Percentiles rank a stretch among this genome's conserved stretches.
Conservation (phyloP, 1,140 invertebrate genomes). For the Mactra quadrangularis region DNA sequence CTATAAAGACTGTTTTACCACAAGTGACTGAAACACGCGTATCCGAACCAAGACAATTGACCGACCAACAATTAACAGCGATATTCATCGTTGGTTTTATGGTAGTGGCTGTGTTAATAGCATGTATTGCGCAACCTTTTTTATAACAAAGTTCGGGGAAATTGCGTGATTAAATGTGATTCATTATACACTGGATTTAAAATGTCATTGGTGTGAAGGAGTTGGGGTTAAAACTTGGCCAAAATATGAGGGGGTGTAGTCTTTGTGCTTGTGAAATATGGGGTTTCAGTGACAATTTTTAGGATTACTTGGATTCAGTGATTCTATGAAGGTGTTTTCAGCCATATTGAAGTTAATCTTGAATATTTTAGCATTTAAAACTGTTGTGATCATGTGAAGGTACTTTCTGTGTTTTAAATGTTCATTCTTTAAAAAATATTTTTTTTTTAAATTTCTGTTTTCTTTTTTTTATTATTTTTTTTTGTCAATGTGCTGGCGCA, state of each 20-base stretch:
- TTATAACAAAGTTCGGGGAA: slow-evolving; percentile 73
- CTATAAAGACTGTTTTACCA: slow-evolving; percentile 63
- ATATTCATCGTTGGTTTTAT: slow-evolving; percentile 87
- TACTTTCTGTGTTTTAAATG: neutral
- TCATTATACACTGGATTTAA: neutral
- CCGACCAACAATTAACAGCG: slow-evolving; percentile 88
- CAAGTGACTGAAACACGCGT: slow-evolving; percentile 59
- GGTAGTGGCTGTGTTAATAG: slow-evolving; percentile 87
- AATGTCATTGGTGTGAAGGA: too few species aligned
- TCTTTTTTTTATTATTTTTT: neutral
- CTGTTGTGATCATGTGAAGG: slow-evolving; percentile 25
- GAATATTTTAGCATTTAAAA: slow-evolving; percentile 17
- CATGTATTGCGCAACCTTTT: slow-evolving; percentile 86
- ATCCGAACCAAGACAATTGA: slow-evolving; percentile 84
- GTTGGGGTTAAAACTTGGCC: too few species aligned
- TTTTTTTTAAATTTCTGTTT: slow-evolving; percentile 5
- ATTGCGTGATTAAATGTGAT: slow-evolving; percentile 21
- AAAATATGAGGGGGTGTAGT: too few species aligned
- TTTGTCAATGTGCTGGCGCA: slow-evolving; percentile 41
- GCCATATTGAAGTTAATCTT: too few species aligned
- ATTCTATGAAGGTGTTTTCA: too few species aligned
- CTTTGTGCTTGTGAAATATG: too few species aligned
- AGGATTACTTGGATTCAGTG: too few species aligned
- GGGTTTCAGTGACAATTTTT: too few species aligned
- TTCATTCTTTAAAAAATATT: too few species aligned